Evolutionary conservation across 2,113 vertebrate genomes (phyloP).

Genomic region (Paraplagusia blochii): DNA sequence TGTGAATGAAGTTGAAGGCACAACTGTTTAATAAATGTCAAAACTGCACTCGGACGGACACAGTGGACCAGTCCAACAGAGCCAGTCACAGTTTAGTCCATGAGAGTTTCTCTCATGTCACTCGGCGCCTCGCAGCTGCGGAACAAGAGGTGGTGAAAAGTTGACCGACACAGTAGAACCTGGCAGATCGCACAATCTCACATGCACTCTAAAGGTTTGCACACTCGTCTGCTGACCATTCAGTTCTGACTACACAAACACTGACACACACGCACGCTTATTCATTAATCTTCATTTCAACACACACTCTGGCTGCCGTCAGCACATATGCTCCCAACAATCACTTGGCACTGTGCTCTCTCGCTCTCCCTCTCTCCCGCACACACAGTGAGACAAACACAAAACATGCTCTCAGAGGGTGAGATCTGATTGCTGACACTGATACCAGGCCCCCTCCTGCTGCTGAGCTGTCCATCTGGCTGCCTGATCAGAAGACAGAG

Average conservation of each 20-base stretch:
- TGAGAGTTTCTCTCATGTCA: conserved; percentile 50
- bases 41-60: background rate
- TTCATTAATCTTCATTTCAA: conserved; percentile 78
- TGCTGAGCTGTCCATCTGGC: conserved; percentile 70
- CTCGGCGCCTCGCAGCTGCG: conserved; percentile 59
- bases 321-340: conserved; percentile 71
- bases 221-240: conserved; percentile 46
- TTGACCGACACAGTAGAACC: conserved; percentile 38
- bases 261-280: conserved; percentile 4
- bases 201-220: conserved; percentile 28
- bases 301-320: conserved; percentile 69
- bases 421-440: conserved; percentile 74
- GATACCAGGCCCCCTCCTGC: conserved; percentile 65
- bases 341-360: conserved; percentile 63
- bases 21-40: no score
- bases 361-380: conserved; percentile 15
- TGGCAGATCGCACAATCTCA: conserved; percentile 1
- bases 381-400: conserved; percentile 32
- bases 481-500: conserved; percentile 65
- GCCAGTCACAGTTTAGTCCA: conserved; percentile 23
- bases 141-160: conserved; percentile 52
- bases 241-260: conserved; percentile 36
- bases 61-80: conserved; percentile 42
- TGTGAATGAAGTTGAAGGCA: no score
- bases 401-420: conserved; percentile 52